Conservation (phyloP, 2,797 vertebrate species). For the Molossus molossus region DNA sequence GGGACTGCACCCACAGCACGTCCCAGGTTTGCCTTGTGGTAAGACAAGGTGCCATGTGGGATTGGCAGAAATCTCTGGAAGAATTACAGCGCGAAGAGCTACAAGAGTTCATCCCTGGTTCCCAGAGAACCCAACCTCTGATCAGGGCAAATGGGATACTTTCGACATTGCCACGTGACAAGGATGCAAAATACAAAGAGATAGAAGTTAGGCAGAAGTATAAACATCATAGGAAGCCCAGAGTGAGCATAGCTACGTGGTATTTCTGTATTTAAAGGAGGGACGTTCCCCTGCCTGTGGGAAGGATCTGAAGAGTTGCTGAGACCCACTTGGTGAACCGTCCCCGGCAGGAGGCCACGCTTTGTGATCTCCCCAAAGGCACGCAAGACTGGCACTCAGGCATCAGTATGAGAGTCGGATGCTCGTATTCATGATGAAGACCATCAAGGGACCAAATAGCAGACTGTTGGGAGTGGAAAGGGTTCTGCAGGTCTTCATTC, state of each 20-base stretch:
- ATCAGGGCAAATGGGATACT: background rate
- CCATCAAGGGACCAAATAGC: background rate
- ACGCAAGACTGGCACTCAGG: background rate
- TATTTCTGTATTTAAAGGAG: background rate
- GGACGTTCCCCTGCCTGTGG: background rate
- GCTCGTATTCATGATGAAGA: background rate
- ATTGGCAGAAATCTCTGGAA: background rate
- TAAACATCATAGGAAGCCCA: background rate
- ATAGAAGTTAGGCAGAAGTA: conserved; percentile 24
- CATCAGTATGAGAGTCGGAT: background rate
- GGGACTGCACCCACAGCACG: background rate
- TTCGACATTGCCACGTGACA: background rate
- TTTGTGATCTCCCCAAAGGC: conserved; percentile 3
- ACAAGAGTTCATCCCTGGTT: background rate
- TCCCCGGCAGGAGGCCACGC: background rate
- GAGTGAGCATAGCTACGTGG: background rate
- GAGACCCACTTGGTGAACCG: background rate
- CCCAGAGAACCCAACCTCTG: background rate
- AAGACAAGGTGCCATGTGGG: background rate
- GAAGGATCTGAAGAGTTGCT: background rate
- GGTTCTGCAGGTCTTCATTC: background rate
- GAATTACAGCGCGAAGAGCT: background rate
- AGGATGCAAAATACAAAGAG: background rate
- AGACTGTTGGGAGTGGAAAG: background rate
- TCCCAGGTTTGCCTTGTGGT: background rate